Conservation (phyloP, 2,797 vertebrate species). For the Saxicola maurus region DNA sequence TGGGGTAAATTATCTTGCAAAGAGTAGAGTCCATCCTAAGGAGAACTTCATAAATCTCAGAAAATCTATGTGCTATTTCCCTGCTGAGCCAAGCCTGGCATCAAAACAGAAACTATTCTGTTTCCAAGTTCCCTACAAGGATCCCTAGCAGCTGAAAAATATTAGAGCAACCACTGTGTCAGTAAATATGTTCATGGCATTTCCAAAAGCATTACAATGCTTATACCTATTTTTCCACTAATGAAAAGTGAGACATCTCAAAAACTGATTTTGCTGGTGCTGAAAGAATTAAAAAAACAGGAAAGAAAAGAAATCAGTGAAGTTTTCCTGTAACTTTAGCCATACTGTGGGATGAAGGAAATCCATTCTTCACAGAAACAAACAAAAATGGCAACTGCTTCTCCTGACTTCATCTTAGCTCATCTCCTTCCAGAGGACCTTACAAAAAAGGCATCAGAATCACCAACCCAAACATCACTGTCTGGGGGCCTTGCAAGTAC, state of each 20-base stretch:
- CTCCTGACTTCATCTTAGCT: not conserved
- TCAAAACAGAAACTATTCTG: not conserved
- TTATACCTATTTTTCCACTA: not conserved
- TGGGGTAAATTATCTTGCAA: not conserved
- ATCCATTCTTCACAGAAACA: not conserved
- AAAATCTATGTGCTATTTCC: not conserved
- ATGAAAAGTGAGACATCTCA: not conserved
- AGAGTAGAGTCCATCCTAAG: not conserved
- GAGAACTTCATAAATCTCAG: not conserved
- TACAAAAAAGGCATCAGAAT: not conserved
- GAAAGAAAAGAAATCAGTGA: not conserved
- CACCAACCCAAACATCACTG: not conserved
- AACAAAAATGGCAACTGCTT: not conserved
- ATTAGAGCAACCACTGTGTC: not conserved
- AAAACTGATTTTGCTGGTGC: not conserved
- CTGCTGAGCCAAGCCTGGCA: not conserved
- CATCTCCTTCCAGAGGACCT: not conserved
- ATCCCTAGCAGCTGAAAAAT: not conserved
- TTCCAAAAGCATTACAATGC: not conserved
- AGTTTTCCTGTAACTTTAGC: not conserved
- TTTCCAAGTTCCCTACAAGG: not conserved
- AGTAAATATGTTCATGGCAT: not conserved
- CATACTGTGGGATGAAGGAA: not conserved
- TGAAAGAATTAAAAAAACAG: not conserved
- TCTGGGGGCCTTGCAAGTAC: not conserved